A percentile compares a stretch with the other conserved stretches of the same genome.
phyloP scores from a whole-genome alignment of 2,113 vertebrate genomes.

The Plectropomus leopardus region DNA sequence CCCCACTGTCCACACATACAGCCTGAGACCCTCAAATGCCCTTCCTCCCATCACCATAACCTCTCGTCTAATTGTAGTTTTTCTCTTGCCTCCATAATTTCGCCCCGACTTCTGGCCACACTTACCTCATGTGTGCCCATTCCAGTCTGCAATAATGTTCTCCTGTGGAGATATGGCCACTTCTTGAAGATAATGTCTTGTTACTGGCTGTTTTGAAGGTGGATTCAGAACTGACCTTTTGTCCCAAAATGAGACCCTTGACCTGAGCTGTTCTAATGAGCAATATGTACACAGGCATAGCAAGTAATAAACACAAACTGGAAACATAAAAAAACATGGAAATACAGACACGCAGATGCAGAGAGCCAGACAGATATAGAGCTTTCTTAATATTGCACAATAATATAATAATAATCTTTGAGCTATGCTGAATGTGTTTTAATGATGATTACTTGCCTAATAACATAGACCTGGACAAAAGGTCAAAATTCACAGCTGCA shows the following conservation, averaged over 20 bases:
- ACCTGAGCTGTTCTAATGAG: slow-evolving; percentile 8
- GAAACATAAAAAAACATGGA: background rate
- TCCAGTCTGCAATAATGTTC: slow-evolving; percentile 25
- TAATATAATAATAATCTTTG: background rate
- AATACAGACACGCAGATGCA: background rate
- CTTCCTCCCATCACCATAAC: slow-evolving; percentile 50
- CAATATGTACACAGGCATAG: background rate
- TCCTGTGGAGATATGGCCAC: slow-evolving; percentile 17
- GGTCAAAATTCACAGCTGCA: slow-evolving; percentile 2
- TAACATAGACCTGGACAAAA: background rate
- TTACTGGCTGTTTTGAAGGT: slow-evolving; percentile 18
- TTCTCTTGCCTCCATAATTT: slow-evolving; percentile 37
- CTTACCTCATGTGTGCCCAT: slow-evolving; percentile 20
- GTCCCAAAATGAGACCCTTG: slow-evolving; percentile 7
- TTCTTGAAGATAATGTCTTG: slow-evolving; percentile 32
- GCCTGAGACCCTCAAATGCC: slow-evolving; percentile 47
- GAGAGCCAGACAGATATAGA: background rate
- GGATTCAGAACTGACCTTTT: slow-evolving; percentile 23
- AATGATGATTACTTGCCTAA: slow-evolving; percentile 6
- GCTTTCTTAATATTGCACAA: background rate
- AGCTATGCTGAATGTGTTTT: slow-evolving; percentile 2
- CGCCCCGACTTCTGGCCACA: slow-evolving; percentile 27
- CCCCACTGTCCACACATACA: slow-evolving; percentile 55
- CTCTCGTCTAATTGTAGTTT: slow-evolving; percentile 54
- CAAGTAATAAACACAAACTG: slow-evolving; percentile 1